These are phyloP conservation scores for Lepeophtheirus salmonis DNA, from an alignment of 1,140 invertebrate genomes.

Conservation along the genomic window DNA sequence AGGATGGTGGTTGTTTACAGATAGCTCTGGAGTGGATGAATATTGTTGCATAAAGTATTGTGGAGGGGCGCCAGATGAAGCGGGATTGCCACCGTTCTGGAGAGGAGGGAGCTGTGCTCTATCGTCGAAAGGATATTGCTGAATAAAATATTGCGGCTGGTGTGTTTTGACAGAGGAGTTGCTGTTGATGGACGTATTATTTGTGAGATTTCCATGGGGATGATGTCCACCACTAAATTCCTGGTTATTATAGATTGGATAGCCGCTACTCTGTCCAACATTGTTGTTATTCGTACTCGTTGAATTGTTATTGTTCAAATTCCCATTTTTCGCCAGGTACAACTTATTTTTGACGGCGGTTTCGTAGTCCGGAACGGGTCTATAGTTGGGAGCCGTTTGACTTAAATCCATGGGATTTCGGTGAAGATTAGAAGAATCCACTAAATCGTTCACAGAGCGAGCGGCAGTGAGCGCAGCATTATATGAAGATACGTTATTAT, in stretches of 20 bases:
- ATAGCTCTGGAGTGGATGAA: background rate
- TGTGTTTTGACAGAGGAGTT: background rate
- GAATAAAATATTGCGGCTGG: background rate
- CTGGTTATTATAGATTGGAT: background rate
- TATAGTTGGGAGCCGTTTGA: conserved; percentile 49
- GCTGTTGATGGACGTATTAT: conserved; percentile 2
- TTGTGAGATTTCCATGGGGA: background rate
- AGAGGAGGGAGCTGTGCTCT: background rate
- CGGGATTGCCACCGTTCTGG: too few species aligned
- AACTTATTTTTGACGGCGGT: conserved; percentile 54
- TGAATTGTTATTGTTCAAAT: conserved; percentile 23
- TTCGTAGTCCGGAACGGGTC: conserved; percentile 80
- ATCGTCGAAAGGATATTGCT: too few species aligned
- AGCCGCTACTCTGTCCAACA: too few species aligned
- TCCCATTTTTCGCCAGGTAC: conserved; percentile 23
- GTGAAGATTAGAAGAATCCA: background rate
- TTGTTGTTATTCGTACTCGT: conserved; percentile 26
- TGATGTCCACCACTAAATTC: too few species aligned
- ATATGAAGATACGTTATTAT: background rate
- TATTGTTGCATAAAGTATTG: too few species aligned
- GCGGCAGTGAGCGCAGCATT: background rate
- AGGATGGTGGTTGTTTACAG: too few species aligned
- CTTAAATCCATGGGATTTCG: background rate
- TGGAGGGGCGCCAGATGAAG: too few species aligned
- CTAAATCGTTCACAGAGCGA: background rate